Evolutionary conservation across 2,888 invertebrate genomes (phyloP).

Genomic region (Neocrepidodera transversa): DNA sequence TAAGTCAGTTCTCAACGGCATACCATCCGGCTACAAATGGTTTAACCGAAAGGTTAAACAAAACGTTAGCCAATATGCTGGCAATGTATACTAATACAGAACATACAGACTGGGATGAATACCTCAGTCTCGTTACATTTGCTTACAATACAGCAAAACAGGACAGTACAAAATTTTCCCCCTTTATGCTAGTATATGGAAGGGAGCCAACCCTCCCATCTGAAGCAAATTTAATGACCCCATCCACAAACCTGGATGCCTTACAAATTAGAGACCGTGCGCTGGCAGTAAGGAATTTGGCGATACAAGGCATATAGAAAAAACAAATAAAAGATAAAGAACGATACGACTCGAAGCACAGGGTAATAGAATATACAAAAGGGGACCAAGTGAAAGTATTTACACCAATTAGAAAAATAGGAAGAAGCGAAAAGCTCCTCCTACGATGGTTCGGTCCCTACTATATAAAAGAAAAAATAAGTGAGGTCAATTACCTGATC

Average conservation of each 20-base stretch:
- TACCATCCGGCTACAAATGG: constrained; percentile 36
- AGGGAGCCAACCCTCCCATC: constrained; percentile 23
- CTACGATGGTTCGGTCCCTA: constrained; percentile 36
- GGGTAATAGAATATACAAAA: neutral
- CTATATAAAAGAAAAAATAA: constrained; percentile 20
- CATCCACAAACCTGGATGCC: neutral
- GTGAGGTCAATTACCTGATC: neutral
- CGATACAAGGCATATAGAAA: constrained; percentile 4
- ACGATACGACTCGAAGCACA: neutral
- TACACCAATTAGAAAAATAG: constrained; percentile 30
- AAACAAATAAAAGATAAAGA: neutral
- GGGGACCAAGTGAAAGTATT: neutral
- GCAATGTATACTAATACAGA: constrained; percentile 34
- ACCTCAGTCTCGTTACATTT: constrained; percentile 18
- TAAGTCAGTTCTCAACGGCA: constrained; percentile 26
- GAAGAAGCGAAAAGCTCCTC: constrained; percentile 36
- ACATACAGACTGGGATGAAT: constrained; percentile 30
- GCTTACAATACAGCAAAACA: constrained; percentile 26
- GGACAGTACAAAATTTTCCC: constrained; percentile 21
- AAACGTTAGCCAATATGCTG: constrained; percentile 39
- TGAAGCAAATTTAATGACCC: constrained; percentile 11
- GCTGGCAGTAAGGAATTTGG: constrained; percentile 13
- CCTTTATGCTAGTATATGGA: constrained; percentile 4
- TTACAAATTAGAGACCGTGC: constrained; percentile 8
- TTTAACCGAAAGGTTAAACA: constrained; percentile 41